These are phyloP conservation scores for Ctena decussata DNA, from an alignment of 2,888 invertebrate species.

Conservation along the genomic window DNA sequence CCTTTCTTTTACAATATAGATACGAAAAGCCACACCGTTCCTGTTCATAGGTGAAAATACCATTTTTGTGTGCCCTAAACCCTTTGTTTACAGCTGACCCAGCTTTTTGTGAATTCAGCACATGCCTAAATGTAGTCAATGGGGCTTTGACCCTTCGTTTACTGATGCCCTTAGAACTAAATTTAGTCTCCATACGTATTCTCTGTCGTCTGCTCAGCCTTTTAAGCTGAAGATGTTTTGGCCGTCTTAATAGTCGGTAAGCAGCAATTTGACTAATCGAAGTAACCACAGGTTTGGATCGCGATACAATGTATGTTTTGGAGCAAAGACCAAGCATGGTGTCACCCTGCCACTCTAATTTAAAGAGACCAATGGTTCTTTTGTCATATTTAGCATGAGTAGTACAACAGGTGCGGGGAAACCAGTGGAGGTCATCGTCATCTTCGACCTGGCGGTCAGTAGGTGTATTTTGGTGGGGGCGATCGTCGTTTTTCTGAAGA, in stretches of 20 bases:
- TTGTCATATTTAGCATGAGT: constrained; percentile 20
- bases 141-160: not conserved
- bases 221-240: not conserved
- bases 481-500: too few species aligned
- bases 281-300: not conserved
- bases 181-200: not conserved
- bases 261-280: not conserved
- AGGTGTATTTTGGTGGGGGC: too few species aligned
- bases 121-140: not conserved
- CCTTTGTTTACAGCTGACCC: not conserved
- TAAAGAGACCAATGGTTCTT: not conserved
- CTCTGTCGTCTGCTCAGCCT: not conserved
- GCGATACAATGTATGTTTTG: constrained; percentile 14
- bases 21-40: not conserved
- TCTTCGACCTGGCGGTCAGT: constrained; percentile 32
- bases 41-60: not conserved
- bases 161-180: constrained; percentile 6
- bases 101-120: not conserved
- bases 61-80: not conserved
- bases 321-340: constrained; percentile 4
- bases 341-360: constrained; percentile 7
- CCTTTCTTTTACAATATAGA: not conserved
- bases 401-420: constrained; percentile 49
- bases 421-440: constrained; percentile 50
- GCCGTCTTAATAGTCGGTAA: not conserved